These are phyloP conservation scores for Isoperla grammatica DNA, from an alignment of 2,888 invertebrate genomes.

Conservation along the genomic window DNA sequence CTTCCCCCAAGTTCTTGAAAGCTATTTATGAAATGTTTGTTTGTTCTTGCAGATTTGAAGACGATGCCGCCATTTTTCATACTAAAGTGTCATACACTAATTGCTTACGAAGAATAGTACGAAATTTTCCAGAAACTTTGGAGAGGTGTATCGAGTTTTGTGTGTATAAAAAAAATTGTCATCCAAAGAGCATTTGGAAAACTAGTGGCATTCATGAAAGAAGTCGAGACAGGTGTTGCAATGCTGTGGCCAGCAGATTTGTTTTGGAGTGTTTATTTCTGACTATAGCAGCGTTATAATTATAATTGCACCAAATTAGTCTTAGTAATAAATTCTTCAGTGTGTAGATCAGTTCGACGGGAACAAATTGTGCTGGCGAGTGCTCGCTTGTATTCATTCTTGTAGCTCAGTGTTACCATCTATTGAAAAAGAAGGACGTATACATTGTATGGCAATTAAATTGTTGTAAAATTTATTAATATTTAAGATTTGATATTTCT, in stretches of 20 bases:
- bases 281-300: constrained; percentile 20
- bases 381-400: constrained; percentile 20
- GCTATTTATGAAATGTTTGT: too few species aligned
- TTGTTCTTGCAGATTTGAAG: constrained; percentile 24
- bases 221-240: constrained; percentile 18
- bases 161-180: constrained; percentile 9
- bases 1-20: too few species aligned
- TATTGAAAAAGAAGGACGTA: constrained; percentile 6
- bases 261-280: constrained; percentile 17
- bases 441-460: constrained; percentile 11
- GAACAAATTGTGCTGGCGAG: constrained; percentile 20
- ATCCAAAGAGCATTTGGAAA: constrained; percentile 25
- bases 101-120: neutral
- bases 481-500: constrained; percentile 27
- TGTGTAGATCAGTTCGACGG: constrained; percentile 21
- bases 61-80: constrained; percentile 21
- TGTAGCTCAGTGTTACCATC: constrained; percentile 2
- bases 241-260: constrained; percentile 5
- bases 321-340: constrained; percentile 19
- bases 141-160: constrained; percentile 17
- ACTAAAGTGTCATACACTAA: constrained; percentile 20
- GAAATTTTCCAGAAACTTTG: constrained; percentile 24
- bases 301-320: constrained; percentile 19
- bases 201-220: constrained; percentile 9
- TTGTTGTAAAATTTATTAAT: constrained; percentile 12